phyloP scores from a whole-genome alignment of 2,888 invertebrate genomes.

The Sinodicranocentrus sp. region DNA sequence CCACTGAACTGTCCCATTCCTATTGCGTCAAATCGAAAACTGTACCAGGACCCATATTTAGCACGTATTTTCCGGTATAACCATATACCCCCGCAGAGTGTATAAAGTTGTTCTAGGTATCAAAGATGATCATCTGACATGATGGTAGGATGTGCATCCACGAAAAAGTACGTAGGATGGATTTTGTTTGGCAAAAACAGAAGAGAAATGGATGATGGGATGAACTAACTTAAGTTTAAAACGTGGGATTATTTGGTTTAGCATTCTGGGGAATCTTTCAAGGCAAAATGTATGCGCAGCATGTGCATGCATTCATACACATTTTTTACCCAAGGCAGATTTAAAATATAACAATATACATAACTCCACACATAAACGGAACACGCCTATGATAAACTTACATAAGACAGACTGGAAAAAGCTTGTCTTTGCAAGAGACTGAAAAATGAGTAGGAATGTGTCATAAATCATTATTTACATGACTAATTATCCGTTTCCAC shows the following conservation, averaged over 20 bases:
- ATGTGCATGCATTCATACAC: neutral
- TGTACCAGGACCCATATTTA: constrained; percentile 36
- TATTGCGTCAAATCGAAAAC: neutral
- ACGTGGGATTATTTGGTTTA: constrained; percentile 61
- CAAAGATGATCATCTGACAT: neutral
- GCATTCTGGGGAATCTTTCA: constrained; percentile 54
- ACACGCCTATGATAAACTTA: constrained; percentile 12
- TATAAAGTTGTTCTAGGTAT: constrained; percentile 18
- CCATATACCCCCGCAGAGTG: constrained; percentile 25
- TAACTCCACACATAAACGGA: neutral
- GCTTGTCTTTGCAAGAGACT: neutral
- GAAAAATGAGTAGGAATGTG: constrained; percentile 10
- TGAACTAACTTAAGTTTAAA: constrained; percentile 51
- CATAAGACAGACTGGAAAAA: neutral
- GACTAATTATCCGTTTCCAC: constrained; percentile 4
- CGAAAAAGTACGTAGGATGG: constrained; percentile 49
- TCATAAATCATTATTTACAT: constrained; percentile 22
- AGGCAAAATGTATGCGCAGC: constrained; percentile 57
- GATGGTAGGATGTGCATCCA: neutral
- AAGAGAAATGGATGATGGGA: constrained; percentile 9
- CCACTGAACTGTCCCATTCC: too few relatives aligned
- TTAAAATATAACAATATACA: too few relatives aligned
- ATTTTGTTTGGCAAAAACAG: constrained; percentile 57
- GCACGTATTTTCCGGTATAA: constrained; percentile 43
- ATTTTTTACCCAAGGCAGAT: too few relatives aligned